Conservation (phyloP, 2,113 vertebrate genomes). For the Elaphurus davidianus region DNA sequence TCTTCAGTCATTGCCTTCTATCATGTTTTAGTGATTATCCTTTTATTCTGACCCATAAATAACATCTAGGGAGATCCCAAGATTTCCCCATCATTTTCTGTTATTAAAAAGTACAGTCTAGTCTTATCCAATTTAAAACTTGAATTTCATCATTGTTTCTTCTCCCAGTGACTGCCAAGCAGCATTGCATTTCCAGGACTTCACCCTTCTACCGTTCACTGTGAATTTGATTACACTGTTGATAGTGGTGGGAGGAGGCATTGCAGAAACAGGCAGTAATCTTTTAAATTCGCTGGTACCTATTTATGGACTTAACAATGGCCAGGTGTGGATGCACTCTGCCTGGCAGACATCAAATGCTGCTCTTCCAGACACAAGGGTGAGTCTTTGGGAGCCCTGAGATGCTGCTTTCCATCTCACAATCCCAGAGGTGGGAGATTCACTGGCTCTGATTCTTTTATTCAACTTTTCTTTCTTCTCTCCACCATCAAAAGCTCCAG, state of each 20-base stretch:
- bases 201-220: background rate
- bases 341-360: background rate
- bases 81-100: background rate
- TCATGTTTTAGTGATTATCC: background rate
- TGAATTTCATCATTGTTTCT: constrained; percentile 25
- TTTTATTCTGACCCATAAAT: background rate
- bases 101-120: constrained; percentile 36
- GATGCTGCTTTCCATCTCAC: background rate
- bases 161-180: background rate
- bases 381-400: background rate
- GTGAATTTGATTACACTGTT: background rate
- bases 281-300: background rate
- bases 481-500: background rate
- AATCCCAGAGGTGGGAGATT: background rate
- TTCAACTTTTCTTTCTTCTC: background rate
- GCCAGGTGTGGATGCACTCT: background rate
- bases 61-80: background rate
- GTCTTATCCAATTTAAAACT: constrained; percentile 32
- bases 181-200: background rate
- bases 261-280: background rate
- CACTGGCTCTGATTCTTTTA: background rate
- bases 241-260: background rate
- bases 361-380: background rate
- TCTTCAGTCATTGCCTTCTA: background rate
- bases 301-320: no score